A percentile compares a stretch with the other conserved stretches of the same genome.
Conservation (phyloP, 2,797 vertebrate species). For the Catamblyrhynchus diadema region DNA sequence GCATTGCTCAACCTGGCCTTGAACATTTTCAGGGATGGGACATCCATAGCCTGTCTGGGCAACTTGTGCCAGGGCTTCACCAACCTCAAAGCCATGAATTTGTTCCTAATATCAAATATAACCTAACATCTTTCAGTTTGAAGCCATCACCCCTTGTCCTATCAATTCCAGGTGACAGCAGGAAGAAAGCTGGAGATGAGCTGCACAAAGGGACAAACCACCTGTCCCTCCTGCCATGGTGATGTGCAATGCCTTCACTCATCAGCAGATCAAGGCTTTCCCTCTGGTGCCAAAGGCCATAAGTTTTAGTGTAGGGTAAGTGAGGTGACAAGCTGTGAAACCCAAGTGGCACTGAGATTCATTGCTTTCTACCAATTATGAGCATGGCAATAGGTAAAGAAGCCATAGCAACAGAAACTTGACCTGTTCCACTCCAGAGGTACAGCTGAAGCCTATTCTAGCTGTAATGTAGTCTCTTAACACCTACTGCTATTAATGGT, state of each 20-base stretch:
- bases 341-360: neutral
- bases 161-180: neutral
- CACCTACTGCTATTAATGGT: conserved; percentile 24
- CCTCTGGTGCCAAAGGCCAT: neutral
- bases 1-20: neutral
- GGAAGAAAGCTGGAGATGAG: neutral
- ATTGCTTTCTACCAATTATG: neutral
- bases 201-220: rapidly evolving
- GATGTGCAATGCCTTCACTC: rapidly evolving
- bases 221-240: neutral
- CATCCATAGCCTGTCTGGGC: neutral
- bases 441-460: conserved; percentile 1
- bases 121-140: neutral
- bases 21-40: too few species aligned
- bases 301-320: neutral
- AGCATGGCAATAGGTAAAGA: neutral
- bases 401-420: conserved; percentile 47
- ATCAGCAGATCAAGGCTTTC: neutral
- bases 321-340: neutral
- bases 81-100: neutral
- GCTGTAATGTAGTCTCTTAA: conserved; percentile 31
- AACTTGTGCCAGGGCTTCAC: neutral
- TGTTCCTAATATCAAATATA: neutral
- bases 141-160: neutral
- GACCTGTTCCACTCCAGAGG: neutral